Evolutionary conservation across 2,113 vertebrate species (phyloP).

Genomic region (Tyto alba): DNA sequence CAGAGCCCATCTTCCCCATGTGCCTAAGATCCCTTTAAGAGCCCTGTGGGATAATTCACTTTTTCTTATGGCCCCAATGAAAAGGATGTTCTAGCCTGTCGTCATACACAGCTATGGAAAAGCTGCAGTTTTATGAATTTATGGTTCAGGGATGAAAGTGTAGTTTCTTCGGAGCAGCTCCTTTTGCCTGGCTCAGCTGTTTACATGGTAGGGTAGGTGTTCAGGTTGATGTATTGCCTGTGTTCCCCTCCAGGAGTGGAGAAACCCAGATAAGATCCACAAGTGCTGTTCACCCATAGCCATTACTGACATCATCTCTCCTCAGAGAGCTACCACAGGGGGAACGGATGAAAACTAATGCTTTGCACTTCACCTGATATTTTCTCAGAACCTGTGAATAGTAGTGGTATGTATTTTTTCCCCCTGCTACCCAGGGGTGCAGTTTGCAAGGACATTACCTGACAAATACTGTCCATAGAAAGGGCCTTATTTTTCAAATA

Average conservation of each 20-base stretch:
- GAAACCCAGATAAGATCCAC: neutral
- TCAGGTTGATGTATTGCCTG: neutral
- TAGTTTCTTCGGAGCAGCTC: neutral
- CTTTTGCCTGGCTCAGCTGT: neutral
- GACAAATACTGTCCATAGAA: neutral
- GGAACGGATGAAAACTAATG: neutral
- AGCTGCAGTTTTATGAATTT: neutral
- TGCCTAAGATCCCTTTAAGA: neutral
- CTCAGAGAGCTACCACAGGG: rapidly evolving
- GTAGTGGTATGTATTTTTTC: neutral
- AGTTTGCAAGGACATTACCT: neutral
- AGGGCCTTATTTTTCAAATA: neutral
- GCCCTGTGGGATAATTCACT: neutral
- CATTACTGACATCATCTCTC: neutral
- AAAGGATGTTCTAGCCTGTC: neutral
- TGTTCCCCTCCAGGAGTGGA: neutral
- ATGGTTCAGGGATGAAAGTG: neutral
- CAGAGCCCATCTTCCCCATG: rapidly evolving
- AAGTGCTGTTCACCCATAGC: neutral
- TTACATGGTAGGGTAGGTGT: neutral
- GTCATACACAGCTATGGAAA: neutral
- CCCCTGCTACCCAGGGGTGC: neutral
- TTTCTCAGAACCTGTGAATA: neutral
- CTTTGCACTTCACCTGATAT: neutral
- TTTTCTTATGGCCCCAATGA: neutral